Base-by-base conservation (phyloP, 2,797 vertebrate genomes). In the Cephalopachus bancanus region DNA sequence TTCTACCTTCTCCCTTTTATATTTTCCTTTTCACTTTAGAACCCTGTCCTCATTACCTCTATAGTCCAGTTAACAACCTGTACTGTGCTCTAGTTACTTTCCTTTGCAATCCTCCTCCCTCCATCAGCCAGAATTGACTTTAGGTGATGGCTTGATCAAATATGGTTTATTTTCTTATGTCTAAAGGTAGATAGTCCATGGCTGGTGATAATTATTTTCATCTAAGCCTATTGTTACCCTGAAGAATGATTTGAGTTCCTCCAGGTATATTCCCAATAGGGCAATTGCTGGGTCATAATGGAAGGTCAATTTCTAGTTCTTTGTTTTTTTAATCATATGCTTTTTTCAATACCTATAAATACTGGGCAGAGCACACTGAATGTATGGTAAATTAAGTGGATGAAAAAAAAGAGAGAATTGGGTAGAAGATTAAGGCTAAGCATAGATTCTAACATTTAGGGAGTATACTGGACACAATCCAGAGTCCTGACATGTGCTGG, bases 171-270 rank as follows among this genome's bases (percentile, higher is more conserved):
- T 91, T 89, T 89, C 55, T 83, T 19, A 79, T 60, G 17, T 20
- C 26, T 22, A 93, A 26, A 89, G 69, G 11, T 72, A 83, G 10
- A 30, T 30, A 65, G 64, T 49, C 89, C 72, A 59, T 72, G 28
- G 33, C 10, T 83, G 14, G 9, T 55, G 30, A 79, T n/a, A 60
- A 89, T 94, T 90, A 83, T 86, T 76, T 93, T 89, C 84, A 80
- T 84, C 6, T 75, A 19, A 26, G 37, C 2, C 28, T 72, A 28
- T n/a, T 94, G n/a, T 62, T 62, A 80, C 5, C 16, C 37, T 71
- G 20, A 95, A 55, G 72, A 71, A 95, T 44, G 44, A 44, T 44
- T 44, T 44, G 44, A 44, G 44, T 44, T 44, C 44, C 44, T 44
- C 44, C 44, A 44, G 4, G 44, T 44, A 44, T 44, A 44, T 44